These are phyloP conservation scores for Rhagium mordax DNA, from an alignment of 2,888 invertebrate genomes.

Conservation along the genomic window DNA sequence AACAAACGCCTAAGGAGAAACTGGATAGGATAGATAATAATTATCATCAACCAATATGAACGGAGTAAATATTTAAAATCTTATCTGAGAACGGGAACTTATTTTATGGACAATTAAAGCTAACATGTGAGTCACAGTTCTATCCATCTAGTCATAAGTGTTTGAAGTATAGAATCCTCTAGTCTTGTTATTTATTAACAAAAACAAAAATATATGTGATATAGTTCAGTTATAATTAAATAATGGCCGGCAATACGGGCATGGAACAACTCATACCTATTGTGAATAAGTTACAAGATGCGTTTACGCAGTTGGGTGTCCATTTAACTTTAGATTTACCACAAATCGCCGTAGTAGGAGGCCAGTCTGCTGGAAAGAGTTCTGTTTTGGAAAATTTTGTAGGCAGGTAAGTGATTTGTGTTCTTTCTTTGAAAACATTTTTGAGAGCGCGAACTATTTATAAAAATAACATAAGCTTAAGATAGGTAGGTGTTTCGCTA, in stretches of 20 bases:
- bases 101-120: constrained; percentile 33
- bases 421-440: not conserved
- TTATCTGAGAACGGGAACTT: constrained; percentile 13
- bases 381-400: constrained; percentile 99
- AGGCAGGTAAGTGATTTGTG: constrained; percentile 83
- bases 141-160: constrained; percentile 34
- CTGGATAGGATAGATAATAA: no score
- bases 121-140: constrained; percentile 37
- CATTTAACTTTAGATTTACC: constrained; percentile 99
- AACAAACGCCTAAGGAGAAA: not conserved
- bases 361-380: constrained; percentile 99
- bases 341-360: constrained; percentile 99
- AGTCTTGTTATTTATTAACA: constrained; percentile 22
- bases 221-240: constrained; percentile 22
- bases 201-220: constrained; percentile 24
- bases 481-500: not conserved
- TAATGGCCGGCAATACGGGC: constrained; percentile 83
- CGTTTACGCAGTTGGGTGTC: constrained; percentile 97
- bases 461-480: constrained; percentile 6
- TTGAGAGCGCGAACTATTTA: not conserved
- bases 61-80: constrained; percentile 12
- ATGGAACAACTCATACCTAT: constrained; percentile 99
- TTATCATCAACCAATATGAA: constrained; percentile 15
- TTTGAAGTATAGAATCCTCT: constrained; percentile 7
- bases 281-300: constrained; percentile 99